These are phyloP conservation scores for Platypus cylindrus DNA, from an alignment of 2,888 invertebrate genomes.

Conservation along the genomic window DNA sequence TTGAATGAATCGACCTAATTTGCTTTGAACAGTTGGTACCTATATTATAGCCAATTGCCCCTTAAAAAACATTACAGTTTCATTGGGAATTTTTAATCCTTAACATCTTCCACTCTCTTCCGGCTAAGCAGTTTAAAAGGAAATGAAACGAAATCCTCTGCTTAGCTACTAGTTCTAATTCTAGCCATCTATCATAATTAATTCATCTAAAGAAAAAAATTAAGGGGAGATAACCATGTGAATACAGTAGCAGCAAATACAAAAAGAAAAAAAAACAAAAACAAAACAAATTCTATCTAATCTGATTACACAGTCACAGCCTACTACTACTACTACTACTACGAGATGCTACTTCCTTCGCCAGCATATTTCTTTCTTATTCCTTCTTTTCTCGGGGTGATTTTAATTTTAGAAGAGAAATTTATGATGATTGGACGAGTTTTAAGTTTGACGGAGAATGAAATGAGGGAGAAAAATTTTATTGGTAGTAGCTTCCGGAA, in stretches of 20 bases:
- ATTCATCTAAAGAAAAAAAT: constrained; percentile 19
- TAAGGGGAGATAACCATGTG: constrained; percentile 14
- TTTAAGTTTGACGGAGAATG: constrained; percentile 15
- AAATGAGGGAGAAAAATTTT: constrained; percentile 16
- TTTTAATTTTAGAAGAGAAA: constrained; percentile 16
- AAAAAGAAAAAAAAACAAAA: constrained; percentile 24
- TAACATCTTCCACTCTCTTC: no score
- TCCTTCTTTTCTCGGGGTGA: constrained; percentile 14
- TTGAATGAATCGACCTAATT: no score
- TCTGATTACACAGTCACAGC: constrained; percentile 16
- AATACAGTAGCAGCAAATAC: constrained; percentile 16
- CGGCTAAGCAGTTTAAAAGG: no score
- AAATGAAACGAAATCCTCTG: no score
- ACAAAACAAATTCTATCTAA: constrained; percentile 17
- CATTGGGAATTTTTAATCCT: no score
- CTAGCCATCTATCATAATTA: constrained; percentile 15
- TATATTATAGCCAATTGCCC: no score
- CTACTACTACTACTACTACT: constrained; percentile 15
- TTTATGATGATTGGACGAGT: constrained; percentile 17
- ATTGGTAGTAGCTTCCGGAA: constrained; percentile 14
- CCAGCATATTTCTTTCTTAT: no score
- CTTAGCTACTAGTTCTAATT: no score
- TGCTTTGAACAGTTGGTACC: no score
- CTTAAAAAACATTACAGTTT: no score
- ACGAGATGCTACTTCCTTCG: no score